These are phyloP conservation scores for Coenobita brevimanus DNA, from an alignment of 1,140 invertebrate genomes.

Conservation along the genomic window DNA sequence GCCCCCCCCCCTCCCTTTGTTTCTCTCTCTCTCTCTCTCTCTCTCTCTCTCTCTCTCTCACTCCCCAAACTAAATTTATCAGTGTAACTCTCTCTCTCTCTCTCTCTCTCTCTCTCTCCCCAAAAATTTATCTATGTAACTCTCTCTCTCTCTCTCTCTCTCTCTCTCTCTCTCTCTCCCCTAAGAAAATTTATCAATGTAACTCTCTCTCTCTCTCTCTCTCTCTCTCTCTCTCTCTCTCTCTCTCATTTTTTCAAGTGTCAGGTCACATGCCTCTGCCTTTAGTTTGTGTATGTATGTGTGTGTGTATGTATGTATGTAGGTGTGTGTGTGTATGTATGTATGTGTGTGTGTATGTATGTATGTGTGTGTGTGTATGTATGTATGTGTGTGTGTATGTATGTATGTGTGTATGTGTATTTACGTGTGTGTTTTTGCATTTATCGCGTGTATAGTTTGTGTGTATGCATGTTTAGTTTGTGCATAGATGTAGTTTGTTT, in stretches of 20 bases:
- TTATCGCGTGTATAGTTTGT: not conserved
- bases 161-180: not conserved
- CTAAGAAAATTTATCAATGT: too few relatives aligned
- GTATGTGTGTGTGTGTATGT: slow-evolving; percentile 29
- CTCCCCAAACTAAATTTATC: too few relatives aligned
- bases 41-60: too few relatives aligned
- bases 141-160: slow-evolving; percentile 12
- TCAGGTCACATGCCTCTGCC: too few relatives aligned
- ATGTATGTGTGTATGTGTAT: not conserved
- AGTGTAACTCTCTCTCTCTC: too few relatives aligned
- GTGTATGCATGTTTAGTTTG: not conserved
- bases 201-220: not conserved
- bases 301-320: not conserved
- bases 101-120: not conserved
- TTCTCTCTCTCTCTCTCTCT: too few relatives aligned
- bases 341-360: not conserved
- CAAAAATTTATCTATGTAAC: too few relatives aligned
- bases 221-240: too few relatives aligned
- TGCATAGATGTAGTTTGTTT: not conserved
- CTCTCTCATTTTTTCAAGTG: too few relatives aligned
- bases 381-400: slow-evolving; percentile 15
- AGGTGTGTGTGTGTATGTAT: not conserved
- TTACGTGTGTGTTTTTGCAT: not conserved
- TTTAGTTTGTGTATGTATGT: slow-evolving; percentile 34
- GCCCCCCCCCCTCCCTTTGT: too few relatives aligned